Conservation (phyloP, 2,888 invertebrate species). For the Lasioglossum marginatum region DNA sequence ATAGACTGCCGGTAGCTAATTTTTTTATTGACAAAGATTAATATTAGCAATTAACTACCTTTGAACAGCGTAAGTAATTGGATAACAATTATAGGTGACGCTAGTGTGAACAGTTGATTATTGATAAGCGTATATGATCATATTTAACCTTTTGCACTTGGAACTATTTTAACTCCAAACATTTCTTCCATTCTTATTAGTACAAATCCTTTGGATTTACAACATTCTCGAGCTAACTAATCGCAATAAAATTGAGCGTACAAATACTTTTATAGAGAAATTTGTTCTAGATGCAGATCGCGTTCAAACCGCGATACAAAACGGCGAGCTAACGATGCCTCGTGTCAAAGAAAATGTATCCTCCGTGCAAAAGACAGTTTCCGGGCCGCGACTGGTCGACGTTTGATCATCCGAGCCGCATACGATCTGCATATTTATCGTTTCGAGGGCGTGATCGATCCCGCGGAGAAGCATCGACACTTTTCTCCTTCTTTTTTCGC, state of each 20-base stretch:
- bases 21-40: background rate
- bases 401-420: background rate
- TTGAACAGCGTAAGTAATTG: background rate
- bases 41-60: background rate
- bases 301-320: background rate
- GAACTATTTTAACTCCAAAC: background rate
- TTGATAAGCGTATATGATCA: background rate
- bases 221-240: background rate
- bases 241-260: background rate
- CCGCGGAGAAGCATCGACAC: background rate
- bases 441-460: constrained; percentile 38
- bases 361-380: background rate
- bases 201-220: too few relatives aligned
- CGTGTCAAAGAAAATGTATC: background rate
- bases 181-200: background rate
- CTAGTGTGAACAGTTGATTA: background rate
- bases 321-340: background rate
- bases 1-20: background rate
- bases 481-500: background rate
- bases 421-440: constrained; percentile 32
- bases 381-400: background rate
- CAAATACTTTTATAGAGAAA: background rate
- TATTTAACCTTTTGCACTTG: background rate
- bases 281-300: background rate
- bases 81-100: background rate